Base-by-base conservation (phyloP, 2,888 invertebrate species). In the Athripsodes cinereus region DNA sequence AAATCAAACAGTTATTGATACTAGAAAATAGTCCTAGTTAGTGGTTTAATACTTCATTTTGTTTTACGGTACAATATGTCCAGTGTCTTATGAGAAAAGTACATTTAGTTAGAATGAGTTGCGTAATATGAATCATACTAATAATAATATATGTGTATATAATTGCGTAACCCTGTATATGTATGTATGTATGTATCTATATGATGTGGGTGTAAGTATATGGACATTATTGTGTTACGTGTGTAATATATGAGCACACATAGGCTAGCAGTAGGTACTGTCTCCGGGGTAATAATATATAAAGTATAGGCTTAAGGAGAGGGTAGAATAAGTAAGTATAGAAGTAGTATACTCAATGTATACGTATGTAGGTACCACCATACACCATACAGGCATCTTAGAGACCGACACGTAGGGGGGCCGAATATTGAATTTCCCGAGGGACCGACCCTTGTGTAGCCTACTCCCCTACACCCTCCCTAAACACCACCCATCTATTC, bases 351-450 rank as follows among this genome's bases (percentile, higher is more conserved):
- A n/a, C n/a, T n/a, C n/a, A n/a, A n/a, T n/a, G n/a, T 54, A 46
- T 26, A 48, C 22, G 34, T 48, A 54, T 44, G 26, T 19, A 26
- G 10, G 26, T 10, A 26, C 26, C 26, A 26, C 26, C 26, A 26
- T 34, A 49, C 54, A 48, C 78, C 79, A 79, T 78, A 78, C 78
- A 79, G 77, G 79, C 79, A 78, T 78, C 58, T 57, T 53, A 57
- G 54, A 59, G 58, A 53, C 58, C 49, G 50, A 50, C 55, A 50
- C 55, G 50, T 55, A 35, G 51, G 74, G 75, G 78, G 78, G 78
- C 78, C 79, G 79, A 79, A 79, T 79, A 79, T 79, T 79, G 79
- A 79, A 79, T 79, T 79, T 79, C 79, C 79, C 79, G 74, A 74
- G 78, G 78, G 79, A 78, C 78, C 77, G 79, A 78, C 79, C 78